These are phyloP conservation scores for Syrphus vitripennis DNA, from an alignment of 2,888 invertebrate species.

Conservation along the genomic window DNA sequence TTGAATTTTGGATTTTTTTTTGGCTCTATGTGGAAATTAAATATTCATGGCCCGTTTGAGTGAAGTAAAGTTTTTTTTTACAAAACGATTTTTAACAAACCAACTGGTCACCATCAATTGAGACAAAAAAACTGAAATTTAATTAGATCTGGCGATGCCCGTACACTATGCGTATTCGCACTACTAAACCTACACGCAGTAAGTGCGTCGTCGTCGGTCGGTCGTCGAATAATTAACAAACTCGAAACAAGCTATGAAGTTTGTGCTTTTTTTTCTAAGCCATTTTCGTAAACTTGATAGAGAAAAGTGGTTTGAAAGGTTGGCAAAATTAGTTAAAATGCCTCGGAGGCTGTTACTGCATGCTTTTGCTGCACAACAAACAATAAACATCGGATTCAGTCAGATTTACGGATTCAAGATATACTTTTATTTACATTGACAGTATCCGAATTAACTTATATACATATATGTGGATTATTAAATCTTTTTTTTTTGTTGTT, in stretches of 20 bases:
- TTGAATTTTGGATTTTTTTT: background rate
- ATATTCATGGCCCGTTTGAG: background rate
- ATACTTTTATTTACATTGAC: slow-evolving; percentile 13
- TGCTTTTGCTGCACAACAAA: slow-evolving; percentile 14
- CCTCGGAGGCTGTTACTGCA: slow-evolving; percentile 26
- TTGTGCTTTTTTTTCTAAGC: background rate
- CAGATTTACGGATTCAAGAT: slow-evolving; percentile 28
- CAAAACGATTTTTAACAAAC: background rate
- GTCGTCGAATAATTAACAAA: slow-evolving; percentile 57
- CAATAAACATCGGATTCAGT: slow-evolving; percentile 42
- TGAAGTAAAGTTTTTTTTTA: background rate
- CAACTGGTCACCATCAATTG: background rate
- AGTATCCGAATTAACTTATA: slow-evolving; percentile 22
- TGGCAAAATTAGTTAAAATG: slow-evolving; percentile 62
- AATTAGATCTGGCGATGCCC: slow-evolving; percentile 48
- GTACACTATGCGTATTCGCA: slow-evolving; percentile 29
- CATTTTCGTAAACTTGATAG: slow-evolving; percentile 63
- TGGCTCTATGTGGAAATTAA: background rate
- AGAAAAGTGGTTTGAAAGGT: slow-evolving; percentile 70
- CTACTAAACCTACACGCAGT: slow-evolving; percentile 42
- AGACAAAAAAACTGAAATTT: slow-evolving; percentile 44
- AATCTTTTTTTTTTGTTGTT: background rate
- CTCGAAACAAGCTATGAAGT: slow-evolving; percentile 45
- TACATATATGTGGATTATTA: background rate
- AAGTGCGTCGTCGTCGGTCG: background rate